Evolutionary conservation across 2,888 invertebrate genomes (phyloP), one percentile per base, ranked within the genome.

Genomic region (Eupithecia exiguata): DNA sequence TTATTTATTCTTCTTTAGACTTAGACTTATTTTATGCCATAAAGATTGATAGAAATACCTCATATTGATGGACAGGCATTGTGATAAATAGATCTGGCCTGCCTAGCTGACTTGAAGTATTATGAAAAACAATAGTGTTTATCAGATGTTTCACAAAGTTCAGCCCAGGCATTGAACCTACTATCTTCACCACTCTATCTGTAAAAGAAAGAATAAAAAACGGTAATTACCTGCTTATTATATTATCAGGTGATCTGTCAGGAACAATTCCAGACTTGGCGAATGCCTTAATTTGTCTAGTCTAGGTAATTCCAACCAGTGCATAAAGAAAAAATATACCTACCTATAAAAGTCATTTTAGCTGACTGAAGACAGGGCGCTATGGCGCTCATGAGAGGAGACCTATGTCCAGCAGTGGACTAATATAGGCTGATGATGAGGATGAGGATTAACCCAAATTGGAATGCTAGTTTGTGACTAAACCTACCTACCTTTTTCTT

Each of bases 71-170:
- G 30, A 95, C 96, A 40, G 95, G 94, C 87, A 97, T 87, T 0
- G 95, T 92, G 5, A 96, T 89, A 84, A 95, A 97, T 75, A 97
- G 90, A 81, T 96, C 95, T 38, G 95, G 92, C 78, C 96, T 94
- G 53, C 97, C 97, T 75, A 94, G 87, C 40, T 92, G 91, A 74
- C 94, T 91, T 6, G 96, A 87, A 70, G 94, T 92, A 72, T 92
- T 94, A 88, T 96, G 95, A 81, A 96, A 95, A 7, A 96, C 88
- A 70, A 96, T 89, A 36, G 95, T 95, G 79, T 93, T 92, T 46
- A 97, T 94, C 72, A 97, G 83, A 87, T 96, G 95, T 80, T 92
- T 95, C n/a, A 97, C 92, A 87, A 97, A 96, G 2, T 87, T 86
- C 38, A 93, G 84, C 10, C 94, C 93, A 1, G 95, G 93, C 90